These are phyloP conservation scores for Capitella teleta DNA, from an alignment of 1,140 invertebrate species.

Conservation along the genomic window DNA sequence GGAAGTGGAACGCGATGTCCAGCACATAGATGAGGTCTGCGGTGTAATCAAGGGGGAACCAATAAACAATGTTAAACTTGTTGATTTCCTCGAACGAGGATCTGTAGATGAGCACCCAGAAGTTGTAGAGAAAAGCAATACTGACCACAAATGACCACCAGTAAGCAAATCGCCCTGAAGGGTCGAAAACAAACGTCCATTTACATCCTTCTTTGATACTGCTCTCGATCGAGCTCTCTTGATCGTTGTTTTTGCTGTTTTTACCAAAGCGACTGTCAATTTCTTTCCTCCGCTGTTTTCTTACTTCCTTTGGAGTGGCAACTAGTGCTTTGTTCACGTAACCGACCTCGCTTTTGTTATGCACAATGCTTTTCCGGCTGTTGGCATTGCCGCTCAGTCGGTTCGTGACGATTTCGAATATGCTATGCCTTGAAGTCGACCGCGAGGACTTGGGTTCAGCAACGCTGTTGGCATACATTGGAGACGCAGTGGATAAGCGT, in stretches of 20 bases:
- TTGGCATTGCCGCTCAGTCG: not conserved
- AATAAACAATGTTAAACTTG: constrained; percentile 68
- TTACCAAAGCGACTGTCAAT: constrained; percentile 38
- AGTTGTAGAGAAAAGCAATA: constrained; percentile 95
- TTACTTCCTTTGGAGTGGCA: constrained; percentile 26
- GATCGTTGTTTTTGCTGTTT: constrained; percentile 19
- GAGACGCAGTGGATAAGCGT: too few species aligned
- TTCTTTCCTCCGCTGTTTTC: constrained; percentile 19
- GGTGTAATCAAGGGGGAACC: constrained; percentile 94
- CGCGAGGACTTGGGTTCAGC: too few species aligned
- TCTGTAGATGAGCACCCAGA: constrained; percentile 50
- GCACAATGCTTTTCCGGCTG: not conserved
- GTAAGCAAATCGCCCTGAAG: constrained; percentile 40
- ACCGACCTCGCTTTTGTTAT: constrained; percentile 1
- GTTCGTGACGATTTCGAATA: not conserved
- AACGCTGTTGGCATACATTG: too few species aligned
- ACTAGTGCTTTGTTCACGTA: not conserved
- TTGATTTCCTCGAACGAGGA: constrained; percentile 79
- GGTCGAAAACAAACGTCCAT: constrained; percentile 52
- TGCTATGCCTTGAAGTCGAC: too few species aligned
- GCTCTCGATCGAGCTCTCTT: constrained; percentile 21
- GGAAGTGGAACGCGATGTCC: constrained; percentile 93
- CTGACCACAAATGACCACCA: constrained; percentile 64
- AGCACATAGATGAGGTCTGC: constrained; percentile 91
- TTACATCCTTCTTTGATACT: constrained; percentile 51